Evolutionary conservation across 2,888 invertebrate species (phyloP).

Genomic region (Mesorhabditis spiculigera): DNA sequence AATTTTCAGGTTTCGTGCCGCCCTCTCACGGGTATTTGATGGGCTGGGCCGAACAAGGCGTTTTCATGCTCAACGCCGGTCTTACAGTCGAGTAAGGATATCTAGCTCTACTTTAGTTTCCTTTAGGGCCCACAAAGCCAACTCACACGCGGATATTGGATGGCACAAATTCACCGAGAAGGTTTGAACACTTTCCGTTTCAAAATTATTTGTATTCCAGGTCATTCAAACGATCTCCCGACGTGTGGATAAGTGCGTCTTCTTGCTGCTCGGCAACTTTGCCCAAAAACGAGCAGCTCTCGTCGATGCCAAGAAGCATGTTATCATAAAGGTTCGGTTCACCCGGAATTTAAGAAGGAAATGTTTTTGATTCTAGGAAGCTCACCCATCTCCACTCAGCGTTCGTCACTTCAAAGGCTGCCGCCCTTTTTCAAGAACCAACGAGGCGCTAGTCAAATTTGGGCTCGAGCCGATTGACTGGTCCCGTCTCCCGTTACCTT

Average conservation of each 20-base stretch:
- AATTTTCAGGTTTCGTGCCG: background rate
- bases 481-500: constrained; percentile 21
- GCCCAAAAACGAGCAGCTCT: constrained; percentile 63
- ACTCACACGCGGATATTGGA: constrained; percentile 68
- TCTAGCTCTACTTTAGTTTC: background rate
- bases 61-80: constrained; percentile 56
- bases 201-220: background rate
- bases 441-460: constrained; percentile 61
- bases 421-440: constrained; percentile 67
- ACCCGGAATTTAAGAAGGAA: background rate
- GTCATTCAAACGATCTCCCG: constrained; percentile 28
- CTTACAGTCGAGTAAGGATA: constrained; percentile 51
- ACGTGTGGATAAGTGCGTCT: constrained; percentile 58
- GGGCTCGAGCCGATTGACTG: constrained; percentile 48
- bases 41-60: constrained; percentile 69
- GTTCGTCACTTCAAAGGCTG: constrained; percentile 67
- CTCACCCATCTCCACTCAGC: constrained; percentile 69
- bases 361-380: constrained; percentile 59
- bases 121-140: constrained; percentile 63
- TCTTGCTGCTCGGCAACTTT: constrained; percentile 68
- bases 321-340: constrained; percentile 47
- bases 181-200: constrained; percentile 60
- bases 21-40: constrained; percentile 66
- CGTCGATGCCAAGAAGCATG: constrained; percentile 60
- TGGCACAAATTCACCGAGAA: constrained; percentile 69